A percentile compares a stretch with the other conserved stretches of the same genome.
These are phyloP conservation scores for Pantherophis vulpinus DNA, from an alignment of 2,797 vertebrate species.

Conservation along the genomic window DNA sequence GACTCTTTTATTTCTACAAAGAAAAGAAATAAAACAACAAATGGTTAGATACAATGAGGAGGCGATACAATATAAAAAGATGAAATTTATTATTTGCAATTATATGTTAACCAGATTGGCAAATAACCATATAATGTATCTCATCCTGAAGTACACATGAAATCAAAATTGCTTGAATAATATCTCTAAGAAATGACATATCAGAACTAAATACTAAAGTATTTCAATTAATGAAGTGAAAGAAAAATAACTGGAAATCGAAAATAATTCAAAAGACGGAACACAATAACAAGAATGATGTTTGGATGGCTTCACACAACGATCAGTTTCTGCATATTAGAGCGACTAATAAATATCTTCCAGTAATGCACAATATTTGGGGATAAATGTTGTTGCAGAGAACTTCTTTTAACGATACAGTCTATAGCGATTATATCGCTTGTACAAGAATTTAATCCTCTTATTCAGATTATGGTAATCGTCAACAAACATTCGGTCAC, in stretches of 20 bases:
- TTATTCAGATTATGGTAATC: slow-evolving; percentile 86
- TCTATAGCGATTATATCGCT: slow-evolving; percentile 84
- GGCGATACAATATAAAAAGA: neutral
- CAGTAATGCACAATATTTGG: neutral
- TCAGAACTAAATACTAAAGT: neutral
- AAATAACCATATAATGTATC: neutral
- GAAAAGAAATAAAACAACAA: no score
- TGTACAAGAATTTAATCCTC: slow-evolving; percentile 87
- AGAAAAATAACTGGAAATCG: neutral
- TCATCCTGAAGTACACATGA: neutral
- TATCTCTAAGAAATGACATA: neutral
- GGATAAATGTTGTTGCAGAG: neutral
- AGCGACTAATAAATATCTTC: neutral
- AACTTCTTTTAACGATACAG: slow-evolving; percentile 78
- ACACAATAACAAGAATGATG: neutral
- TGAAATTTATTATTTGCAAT: neutral
- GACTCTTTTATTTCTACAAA: neutral
- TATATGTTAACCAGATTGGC: no score
- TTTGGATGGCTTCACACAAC: neutral
- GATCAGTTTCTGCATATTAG: neutral
- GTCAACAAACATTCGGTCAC: slow-evolving; percentile 83
- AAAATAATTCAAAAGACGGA: neutral
- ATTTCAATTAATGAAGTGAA: neutral
- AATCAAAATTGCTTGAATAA: neutral
- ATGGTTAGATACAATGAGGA: neutral